A percentile compares a stretch with the other conserved stretches of the same genome.
These are phyloP conservation scores for Mastigias papua DNA, from an alignment of 30 jellyfish, hydroid and myxozoan species.

Conservation along the genomic window DNA sequence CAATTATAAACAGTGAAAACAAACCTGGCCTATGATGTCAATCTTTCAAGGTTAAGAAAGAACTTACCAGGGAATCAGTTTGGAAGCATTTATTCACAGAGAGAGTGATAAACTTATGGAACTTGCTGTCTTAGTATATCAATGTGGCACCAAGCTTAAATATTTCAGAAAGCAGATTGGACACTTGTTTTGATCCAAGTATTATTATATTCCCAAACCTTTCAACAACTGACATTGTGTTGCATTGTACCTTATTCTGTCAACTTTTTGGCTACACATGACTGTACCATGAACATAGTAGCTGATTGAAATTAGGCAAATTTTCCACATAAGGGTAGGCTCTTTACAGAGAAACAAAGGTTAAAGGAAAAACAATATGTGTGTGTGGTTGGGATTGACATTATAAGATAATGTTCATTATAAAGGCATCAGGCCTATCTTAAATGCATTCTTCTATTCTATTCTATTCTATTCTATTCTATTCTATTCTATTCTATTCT, in stretches of 20 bases:
- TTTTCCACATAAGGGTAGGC: not conserved
- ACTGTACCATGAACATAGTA: not conserved
- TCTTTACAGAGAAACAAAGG: not conserved
- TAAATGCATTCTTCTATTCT: not conserved
- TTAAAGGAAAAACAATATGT: not conserved
- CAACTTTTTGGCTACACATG: not conserved
- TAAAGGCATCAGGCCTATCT: not conserved
- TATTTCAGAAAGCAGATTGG: constrained; percentile 2
- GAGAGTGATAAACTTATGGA: constrained; percentile 15
- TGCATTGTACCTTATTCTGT: not conserved
- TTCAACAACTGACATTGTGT: not conserved
- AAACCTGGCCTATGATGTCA: no score
- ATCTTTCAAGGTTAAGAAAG: no score
- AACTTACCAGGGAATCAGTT: no score
- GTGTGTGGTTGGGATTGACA: not conserved
- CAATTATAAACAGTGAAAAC: no score
- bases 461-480: not conserved
- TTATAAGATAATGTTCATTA: not conserved
- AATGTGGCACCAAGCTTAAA: constrained; percentile 13
- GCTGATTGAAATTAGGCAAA: not conserved
- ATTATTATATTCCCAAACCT: not conserved
- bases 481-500: not conserved
- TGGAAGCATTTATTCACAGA: no score
- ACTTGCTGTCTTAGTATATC: constrained; percentile 22
- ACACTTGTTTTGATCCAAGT: constrained; percentile 15